A percentile compares a stretch with the other conserved stretches of the same genome.
These are phyloP conservation scores for Xenopus laevis DNA, from an alignment of 2,113 vertebrate genomes.

Conservation along the genomic window DNA sequence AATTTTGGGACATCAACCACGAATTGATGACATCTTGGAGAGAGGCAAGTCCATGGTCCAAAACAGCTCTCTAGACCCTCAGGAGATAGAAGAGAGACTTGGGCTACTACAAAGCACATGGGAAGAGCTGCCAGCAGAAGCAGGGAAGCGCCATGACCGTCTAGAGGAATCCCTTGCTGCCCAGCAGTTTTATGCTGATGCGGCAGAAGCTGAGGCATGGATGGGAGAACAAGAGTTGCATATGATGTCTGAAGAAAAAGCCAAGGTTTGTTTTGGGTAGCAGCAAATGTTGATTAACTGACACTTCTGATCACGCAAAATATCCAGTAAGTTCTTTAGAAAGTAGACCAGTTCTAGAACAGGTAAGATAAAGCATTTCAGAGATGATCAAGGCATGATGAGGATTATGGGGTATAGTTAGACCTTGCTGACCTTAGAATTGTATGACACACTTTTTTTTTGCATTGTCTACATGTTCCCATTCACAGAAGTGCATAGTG, in stretches of 20 bases:
- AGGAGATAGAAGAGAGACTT: conserved; percentile 67
- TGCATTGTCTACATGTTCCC: no score
- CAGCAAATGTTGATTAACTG: not conserved
- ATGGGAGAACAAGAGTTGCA: conserved; percentile 94
- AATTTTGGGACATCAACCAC: conserved; percentile 88
- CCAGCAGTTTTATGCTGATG: conserved; percentile 88
- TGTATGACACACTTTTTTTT: no score
- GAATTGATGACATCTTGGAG: conserved; percentile 79
- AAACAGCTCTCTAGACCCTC: conserved; percentile 59
- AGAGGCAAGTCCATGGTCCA: conserved; percentile 63
- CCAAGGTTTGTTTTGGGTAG: conserved; percentile 68
- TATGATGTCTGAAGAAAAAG: conserved; percentile 93
- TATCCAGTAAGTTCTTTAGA: no score
- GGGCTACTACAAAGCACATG: conserved; percentile 75
- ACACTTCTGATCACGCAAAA: no score
- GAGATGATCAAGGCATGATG: no score
- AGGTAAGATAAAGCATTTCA: no score
- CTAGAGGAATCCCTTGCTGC: conserved; percentile 75
- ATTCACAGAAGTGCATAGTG: no score
- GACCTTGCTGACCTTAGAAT: no score
- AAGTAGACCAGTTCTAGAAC: no score
- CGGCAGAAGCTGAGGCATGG: conserved; percentile 86
- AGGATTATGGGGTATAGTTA: no score
- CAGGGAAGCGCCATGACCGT: conserved; percentile 71
- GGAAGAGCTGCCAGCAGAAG: conserved; percentile 73